phyloP scores from a whole-genome alignment of 1,140 invertebrate species.

The Atta colombica region DNA sequence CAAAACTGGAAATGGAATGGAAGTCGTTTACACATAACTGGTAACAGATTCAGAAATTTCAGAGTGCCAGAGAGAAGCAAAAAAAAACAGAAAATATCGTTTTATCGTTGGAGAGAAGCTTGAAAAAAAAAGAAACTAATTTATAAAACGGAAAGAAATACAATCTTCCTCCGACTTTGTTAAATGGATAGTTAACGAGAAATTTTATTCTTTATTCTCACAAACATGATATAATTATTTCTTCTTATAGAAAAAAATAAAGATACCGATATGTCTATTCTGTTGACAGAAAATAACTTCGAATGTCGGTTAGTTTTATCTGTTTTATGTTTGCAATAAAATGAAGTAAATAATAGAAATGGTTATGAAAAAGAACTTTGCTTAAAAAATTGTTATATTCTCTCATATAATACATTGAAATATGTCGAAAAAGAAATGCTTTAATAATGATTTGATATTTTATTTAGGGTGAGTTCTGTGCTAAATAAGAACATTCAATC shows the following conservation, averaged over 20 bases:
- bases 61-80: no score
- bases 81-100: no score
- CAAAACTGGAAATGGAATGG: no score
- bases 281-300: constrained; percentile 72
- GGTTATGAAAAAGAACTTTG: neutral
- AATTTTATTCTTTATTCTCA: no score
- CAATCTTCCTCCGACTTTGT: neutral
- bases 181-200: no score
- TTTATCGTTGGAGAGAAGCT: no score
- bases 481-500: constrained; percentile 88
- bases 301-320: constrained; percentile 75
- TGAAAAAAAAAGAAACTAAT: no score
- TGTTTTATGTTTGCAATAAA: neutral
- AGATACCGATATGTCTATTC: constrained; percentile 66
- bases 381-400: neutral
- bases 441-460: constrained; percentile 54
- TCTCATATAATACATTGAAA: constrained; percentile 15
- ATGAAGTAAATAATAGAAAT: neutral
- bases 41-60: no score
- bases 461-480: constrained; percentile 88
- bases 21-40: no score
- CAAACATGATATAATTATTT: neutral
- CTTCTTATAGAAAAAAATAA: neutral
- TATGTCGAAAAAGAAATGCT: neutral
- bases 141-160: no score